Percentiles rank a stretch among this genome's conserved stretches.
phyloP scores from a whole-genome alignment of 1,140 invertebrate species.

The Pseudomyrmex sp. region DNA sequence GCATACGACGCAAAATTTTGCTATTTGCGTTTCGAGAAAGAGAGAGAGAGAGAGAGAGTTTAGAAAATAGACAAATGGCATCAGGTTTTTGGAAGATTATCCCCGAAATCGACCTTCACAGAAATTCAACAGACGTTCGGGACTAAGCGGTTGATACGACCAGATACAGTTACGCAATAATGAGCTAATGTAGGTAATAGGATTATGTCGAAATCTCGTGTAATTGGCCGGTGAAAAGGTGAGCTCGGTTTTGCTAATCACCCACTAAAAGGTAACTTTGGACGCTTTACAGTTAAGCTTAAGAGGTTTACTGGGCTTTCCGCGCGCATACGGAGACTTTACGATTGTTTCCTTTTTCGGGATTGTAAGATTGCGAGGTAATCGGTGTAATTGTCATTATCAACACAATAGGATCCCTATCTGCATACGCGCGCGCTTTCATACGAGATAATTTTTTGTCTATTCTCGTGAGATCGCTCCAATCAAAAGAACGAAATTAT shows the following conservation, averaged over 20 bases:
- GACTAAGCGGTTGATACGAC: slow-evolving; percentile 64
- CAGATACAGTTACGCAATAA: slow-evolving; percentile 80
- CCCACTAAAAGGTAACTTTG: slow-evolving; percentile 78
- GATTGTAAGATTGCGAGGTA: slow-evolving; percentile 12
- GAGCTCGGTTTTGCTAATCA: slow-evolving; percentile 81
- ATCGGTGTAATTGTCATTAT: slow-evolving; percentile 54
- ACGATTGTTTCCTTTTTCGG: slow-evolving; percentile 72
- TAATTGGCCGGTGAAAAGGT: slow-evolving; percentile 83
- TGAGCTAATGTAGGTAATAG: slow-evolving; percentile 84
- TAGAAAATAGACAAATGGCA: slow-evolving; percentile 4
- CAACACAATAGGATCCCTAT: slow-evolving; percentile 61
- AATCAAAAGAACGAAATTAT: neutral
- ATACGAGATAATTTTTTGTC: neutral
- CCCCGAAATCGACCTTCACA: slow-evolving; percentile 61
- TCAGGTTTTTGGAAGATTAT: slow-evolving; percentile 29
- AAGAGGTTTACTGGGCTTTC: slow-evolving; percentile 74
- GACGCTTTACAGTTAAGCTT: slow-evolving; percentile 78
- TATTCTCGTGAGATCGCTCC: neutral
- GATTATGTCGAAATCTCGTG: slow-evolving; percentile 81
- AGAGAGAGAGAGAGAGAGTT: neutral
- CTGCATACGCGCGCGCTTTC: neutral
- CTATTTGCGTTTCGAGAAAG: neutral
- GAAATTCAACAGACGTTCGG: slow-evolving; percentile 40
- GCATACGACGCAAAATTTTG: no score
- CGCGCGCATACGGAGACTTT: slow-evolving; percentile 61